These are phyloP conservation scores for Castor canadensis DNA, from an alignment of 2,113 vertebrate genomes.

Conservation along the genomic window DNA sequence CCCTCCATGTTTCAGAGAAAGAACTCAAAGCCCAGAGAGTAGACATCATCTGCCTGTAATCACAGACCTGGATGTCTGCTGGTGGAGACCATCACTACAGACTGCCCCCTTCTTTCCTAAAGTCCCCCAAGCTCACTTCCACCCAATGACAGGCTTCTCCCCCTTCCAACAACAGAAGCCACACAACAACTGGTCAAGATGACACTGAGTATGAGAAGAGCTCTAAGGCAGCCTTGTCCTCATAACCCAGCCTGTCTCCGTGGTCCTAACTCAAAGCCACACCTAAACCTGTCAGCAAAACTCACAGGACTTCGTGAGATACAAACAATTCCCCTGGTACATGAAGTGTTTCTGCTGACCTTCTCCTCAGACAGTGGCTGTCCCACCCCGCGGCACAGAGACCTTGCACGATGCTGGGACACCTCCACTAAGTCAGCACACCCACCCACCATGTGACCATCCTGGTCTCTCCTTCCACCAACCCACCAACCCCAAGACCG, in stretches of 20 bases:
- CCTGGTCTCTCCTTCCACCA: background rate
- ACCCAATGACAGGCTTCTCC: too few species aligned
- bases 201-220: background rate
- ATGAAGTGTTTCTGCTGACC: background rate
- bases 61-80: background rate
- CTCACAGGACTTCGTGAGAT: background rate
- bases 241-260: background rate
- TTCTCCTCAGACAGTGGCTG: background rate
- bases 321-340: background rate
- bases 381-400: background rate
- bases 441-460: too few species aligned
- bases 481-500: background rate
- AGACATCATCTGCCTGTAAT: background rate
- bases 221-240: rapidly evolving
- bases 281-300: background rate
- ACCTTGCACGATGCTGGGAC: background rate
- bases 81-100: rapidly evolving
- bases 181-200: background rate
- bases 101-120: background rate
- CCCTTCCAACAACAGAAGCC: background rate
- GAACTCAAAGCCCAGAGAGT: background rate
- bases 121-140: background rate
- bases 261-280: rapidly evolving
- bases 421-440: too few species aligned
- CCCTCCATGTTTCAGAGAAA: background rate